Base-by-base conservation (phyloP, 1,140 invertebrate species). In the Palaemon carinicauda region DNA sequence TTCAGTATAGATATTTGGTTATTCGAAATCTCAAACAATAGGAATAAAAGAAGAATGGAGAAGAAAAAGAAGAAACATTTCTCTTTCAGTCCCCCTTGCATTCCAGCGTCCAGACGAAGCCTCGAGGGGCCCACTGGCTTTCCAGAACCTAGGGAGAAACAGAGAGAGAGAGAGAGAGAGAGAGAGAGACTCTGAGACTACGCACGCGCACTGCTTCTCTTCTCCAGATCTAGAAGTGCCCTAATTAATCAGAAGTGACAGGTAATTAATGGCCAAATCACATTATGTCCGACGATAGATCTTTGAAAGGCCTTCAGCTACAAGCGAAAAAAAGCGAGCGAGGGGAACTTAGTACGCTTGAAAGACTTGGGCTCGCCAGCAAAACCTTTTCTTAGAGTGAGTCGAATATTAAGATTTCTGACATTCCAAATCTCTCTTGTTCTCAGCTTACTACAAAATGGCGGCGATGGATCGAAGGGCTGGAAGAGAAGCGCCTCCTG, bases 171-270 rank as follows among this genome's bases (percentile, higher is more conserved):
- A 41, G 41, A 7, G 1, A 41, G 41, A 41, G 41, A 41, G 41
- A 7, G 41, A 41, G 41, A 41, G 27, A 74, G 27, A 54, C 41
- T 53, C 29, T n/a, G 83, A 80, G 83, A 53, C 83, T 86, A 77
- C 83, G 83, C 83, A 86, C 77, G 27, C 41, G 41, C 41, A 7
- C 41, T 9, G 41, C 41, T n/a, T 19, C 17, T 29, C 77, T 80
- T 77, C 54, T 86, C 53, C 77, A 86, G 74, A 80, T 73, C 60
- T 77, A 86, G 74, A 86, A 86, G 80, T 86, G 83, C 83, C 83
- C 83, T 86, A 86, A 86, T 86, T 86, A 86, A 86, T 86, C 83
- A 86, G 80, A 86, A 86, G 77, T 86, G 83, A 86, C 83, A 86
- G 83, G 83, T 73, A 86, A 86, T 86, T 86, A 86, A 80, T 53